Percentiles rank a stretch among this genome's conserved stretches.
Evolutionary conservation across 1,140 invertebrate genomes (phyloP).

Genomic region (Drosophila tristis): DNA sequence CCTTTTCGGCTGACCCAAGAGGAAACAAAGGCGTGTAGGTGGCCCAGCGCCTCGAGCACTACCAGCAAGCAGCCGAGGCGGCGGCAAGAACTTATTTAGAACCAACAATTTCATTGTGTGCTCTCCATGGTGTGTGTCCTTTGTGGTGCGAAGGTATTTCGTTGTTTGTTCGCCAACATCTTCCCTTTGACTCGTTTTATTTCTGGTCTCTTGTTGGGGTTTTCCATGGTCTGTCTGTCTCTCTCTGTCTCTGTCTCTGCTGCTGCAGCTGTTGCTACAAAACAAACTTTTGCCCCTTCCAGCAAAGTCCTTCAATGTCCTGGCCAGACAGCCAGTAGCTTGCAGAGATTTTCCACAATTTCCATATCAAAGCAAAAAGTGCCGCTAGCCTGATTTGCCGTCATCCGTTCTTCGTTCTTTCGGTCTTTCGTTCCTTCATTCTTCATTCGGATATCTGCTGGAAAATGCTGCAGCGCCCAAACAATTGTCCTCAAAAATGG

Average conservation of each 20-base stretch:
- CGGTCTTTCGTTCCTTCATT: neutral
- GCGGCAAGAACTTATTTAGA: constrained; percentile 25
- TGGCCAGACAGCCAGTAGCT: constrained; percentile 48
- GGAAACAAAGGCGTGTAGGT: too few relatives aligned
- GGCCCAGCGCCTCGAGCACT: too few relatives aligned
- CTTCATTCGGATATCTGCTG: neutral
- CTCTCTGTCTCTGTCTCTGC: neutral
- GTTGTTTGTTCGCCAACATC: neutral
- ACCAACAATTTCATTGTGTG: neutral
- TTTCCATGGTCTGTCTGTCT: neutral
- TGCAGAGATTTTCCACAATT: constrained; percentile 48
- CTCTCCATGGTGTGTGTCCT: neutral
- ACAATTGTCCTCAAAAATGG: constrained; percentile 57
- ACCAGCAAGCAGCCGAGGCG: too few relatives aligned
- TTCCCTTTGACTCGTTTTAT: neutral
- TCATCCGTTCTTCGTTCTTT: neutral
- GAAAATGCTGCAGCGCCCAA: constrained; percentile 24
- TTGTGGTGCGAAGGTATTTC: constrained; percentile 1
- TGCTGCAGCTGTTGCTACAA: constrained; percentile 6
- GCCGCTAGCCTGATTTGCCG: constrained; percentile 39
- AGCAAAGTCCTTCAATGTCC: constrained; percentile 57
- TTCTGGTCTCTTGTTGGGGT: constrained; percentile 14
- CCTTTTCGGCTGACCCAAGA: too few relatives aligned
- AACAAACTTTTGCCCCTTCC: constrained; percentile 35
- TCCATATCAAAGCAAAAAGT: constrained; percentile 69